A percentile compares a stretch with the other conserved stretches of the same genome.
These are phyloP conservation scores for Lepus timidus DNA, from an alignment of 2,113 vertebrate genomes.

Conservation along the genomic window DNA sequence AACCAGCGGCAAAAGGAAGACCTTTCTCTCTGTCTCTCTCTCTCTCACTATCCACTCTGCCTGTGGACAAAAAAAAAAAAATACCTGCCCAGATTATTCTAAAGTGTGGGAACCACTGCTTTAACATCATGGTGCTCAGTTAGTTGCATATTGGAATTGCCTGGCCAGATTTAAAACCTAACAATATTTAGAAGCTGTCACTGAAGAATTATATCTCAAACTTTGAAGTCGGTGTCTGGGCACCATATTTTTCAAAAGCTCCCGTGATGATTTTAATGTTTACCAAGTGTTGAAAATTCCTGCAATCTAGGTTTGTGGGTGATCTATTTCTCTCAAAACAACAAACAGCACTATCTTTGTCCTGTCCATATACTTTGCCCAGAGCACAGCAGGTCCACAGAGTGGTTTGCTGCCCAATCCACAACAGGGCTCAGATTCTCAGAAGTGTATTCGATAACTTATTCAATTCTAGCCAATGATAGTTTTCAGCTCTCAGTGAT, in stretches of 20 bases:
- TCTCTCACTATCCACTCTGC: too few relatives aligned
- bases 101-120: not conserved
- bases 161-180: not conserved
- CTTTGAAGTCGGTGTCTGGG: not conserved
- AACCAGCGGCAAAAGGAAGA: too few relatives aligned
- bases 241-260: not conserved
- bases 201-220: not conserved
- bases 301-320: not conserved
- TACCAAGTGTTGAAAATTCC: not conserved
- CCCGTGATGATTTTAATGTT: not conserved
- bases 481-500: not conserved
- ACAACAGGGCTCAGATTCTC: not conserved
- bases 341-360: not conserved
- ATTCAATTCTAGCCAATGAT: not conserved
- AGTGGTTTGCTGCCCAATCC: not conserved
- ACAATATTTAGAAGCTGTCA: not conserved
- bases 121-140: not conserved
- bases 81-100: not conserved
- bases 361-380: not conserved
- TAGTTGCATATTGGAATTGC: not conserved
- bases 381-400: not conserved
- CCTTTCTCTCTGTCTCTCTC: too few relatives aligned
- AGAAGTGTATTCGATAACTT: conserved; percentile 4
- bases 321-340: conserved; percentile 24
- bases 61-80: too few relatives aligned